These are phyloP conservation scores for Cheilosia vulpina DNA, from an alignment of 2,888 invertebrate genomes.

Conservation along the genomic window DNA sequence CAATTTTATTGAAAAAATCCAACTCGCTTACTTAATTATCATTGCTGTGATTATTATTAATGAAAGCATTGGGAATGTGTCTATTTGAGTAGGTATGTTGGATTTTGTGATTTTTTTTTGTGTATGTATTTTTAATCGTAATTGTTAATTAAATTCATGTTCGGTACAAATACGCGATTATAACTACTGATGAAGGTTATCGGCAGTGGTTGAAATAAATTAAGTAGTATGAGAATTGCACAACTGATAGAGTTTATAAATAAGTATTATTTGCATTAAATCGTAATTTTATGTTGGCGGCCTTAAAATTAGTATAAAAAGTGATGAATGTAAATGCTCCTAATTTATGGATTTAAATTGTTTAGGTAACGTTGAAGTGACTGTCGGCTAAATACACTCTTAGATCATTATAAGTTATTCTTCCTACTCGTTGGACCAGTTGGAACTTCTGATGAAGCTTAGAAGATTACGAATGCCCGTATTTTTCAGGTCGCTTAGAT, in stretches of 20 bases:
- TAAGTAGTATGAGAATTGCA: neutral
- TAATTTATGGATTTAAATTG: too few relatives aligned
- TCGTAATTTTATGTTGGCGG: too few relatives aligned
- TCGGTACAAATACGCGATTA: constrained; percentile 56
- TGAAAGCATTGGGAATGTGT: constrained; percentile 37
- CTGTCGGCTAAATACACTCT: too few relatives aligned
- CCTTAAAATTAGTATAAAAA: neutral
- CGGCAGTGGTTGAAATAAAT: constrained; percentile 4
- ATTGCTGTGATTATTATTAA: constrained; percentile 69
- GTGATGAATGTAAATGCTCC: too few relatives aligned
- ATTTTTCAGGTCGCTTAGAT: too few relatives aligned
- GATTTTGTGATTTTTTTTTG: constrained; percentile 10
- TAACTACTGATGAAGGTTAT: constrained; percentile 41
- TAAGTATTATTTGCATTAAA: neutral
- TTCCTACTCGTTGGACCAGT: too few relatives aligned
- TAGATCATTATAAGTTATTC: too few relatives aligned
- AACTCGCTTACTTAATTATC: constrained; percentile 42
- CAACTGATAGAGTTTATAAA: neutral
- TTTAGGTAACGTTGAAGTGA: too few relatives aligned
- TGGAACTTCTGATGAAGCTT: too few relatives aligned
- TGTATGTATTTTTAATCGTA: neutral
- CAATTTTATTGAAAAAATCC: constrained; percentile 13
- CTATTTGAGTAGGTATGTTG: neutral
- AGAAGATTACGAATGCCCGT: too few relatives aligned
- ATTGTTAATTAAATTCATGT: constrained; percentile 63